Evolutionary conservation across 2,888 invertebrate genomes (phyloP), one percentile per base, ranked within the genome.

Genomic region (Spodoptera littoralis): DNA sequence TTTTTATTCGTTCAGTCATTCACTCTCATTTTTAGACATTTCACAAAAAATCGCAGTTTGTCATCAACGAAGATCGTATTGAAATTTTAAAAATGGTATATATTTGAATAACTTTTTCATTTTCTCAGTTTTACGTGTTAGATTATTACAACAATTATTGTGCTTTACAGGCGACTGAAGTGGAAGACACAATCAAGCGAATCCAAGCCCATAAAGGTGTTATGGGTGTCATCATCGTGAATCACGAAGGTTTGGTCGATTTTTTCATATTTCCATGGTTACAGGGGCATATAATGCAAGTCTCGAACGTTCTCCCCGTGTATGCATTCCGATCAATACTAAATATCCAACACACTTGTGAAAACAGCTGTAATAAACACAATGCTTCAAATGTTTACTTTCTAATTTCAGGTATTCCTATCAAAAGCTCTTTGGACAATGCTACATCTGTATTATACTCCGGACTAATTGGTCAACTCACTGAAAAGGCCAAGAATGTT

Each of bases 141-240:
- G 11, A 49, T 51, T 44, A 3, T 11, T 54, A 50, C 36, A 65
- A 46, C 44, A 11, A 18, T 51, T 60, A 27, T 22, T 65, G 53
- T 77, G 13, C 53, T 49, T 93, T 94, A 12, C 86, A 96, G 96
- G 96, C 96, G 9, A 96, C 96, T 73, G 99, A 99, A 96, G 98
- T 99, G 45, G 99, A 99, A 92, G 99, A 99, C 95, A 99, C 99
- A 11, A 96, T 99, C 90, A 99, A 99, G 94, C 96, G 99, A 73
- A 98, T 99, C 84, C 98, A 99, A 88, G 97, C 98, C 53, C 99
- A 99, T 86, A 99, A 99, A 94, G 99, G 99, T 78, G 99, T 99
- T 64, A 97, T 98, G 86, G 99, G 99, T 73, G 98, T 99, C 56
- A 98, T 99, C 88, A 98, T 99, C 65, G 98, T 99, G 65, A 99